Base-by-base conservation (phyloP, 2,113 vertebrate species). In the Syngnathoides biaculeatus region DNA sequence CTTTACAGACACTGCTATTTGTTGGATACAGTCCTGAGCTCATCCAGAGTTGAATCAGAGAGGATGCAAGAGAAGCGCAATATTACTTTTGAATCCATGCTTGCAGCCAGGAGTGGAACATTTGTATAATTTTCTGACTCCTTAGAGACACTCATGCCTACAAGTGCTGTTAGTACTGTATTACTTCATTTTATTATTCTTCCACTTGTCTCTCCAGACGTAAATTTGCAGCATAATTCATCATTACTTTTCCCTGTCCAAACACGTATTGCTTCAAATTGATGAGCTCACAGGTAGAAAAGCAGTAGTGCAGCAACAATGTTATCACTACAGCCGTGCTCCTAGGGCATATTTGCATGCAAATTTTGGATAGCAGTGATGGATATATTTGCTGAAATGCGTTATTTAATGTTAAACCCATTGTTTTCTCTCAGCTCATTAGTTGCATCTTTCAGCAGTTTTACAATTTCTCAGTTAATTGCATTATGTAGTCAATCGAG, bases 21-120 rank as follows among this genome's bases (percentile, higher is more conserved):
- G 9, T 64, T 56, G 8, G 68, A 19, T 45, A 38, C 35, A 66
- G 26, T 26, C 30, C 61, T 10, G 26, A 58, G 40, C 20, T 53
- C 59, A 43, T 53, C 57, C 14, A 19, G 45, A n/a, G n/a, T n/a
- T 40, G 53, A 56, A 45, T 50, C 48, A 11, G 52, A 65, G 48
- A 17, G 19, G 50, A 57, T 27, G 40, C 6, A 59, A 20, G 20
- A 9, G 38, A 56, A 58, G 15, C 20, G 17, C 19, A 9, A 20
- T 8, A 9, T 11, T 38, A 43, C 42, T 43, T 43, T 12, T 43
- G 42, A 43, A 43, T 50, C 48, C 13, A 20, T n/a, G 8, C 13
- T 45, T 15, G 43, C 43, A 38, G 30, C 17, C 17, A 20, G 35
- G 15, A 19, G 48, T 50, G 48, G 20, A 50, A n/a, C 48, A 50